Evolutionary conservation across 2,888 invertebrate genomes (phyloP), one percentile per base, ranked within the genome.

Genomic region (Rhodophaea formosa): DNA sequence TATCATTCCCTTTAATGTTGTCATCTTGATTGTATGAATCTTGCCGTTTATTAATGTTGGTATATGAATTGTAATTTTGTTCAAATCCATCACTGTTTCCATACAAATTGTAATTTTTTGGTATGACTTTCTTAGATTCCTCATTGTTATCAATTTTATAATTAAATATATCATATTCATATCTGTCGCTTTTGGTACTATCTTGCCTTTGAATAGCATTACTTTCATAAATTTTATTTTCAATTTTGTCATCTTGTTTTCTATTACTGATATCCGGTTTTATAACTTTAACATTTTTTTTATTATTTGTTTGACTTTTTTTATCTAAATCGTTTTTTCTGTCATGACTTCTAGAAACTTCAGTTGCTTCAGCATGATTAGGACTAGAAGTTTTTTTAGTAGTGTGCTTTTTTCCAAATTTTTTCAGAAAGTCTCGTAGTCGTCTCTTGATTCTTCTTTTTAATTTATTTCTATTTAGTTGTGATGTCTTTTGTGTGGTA

Each of bases 331-430:
- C 32, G 35, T 35, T 10, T 3, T 29, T 47, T 45, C 42, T 52
- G 8, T 3, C 10, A 15, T 58, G 12, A n/a, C 42, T 12, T 55
- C 59, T 59, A 49, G 55, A 44, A 10, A 35, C 17, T 16, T 63
- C 63, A 10, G 59, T 66, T 0, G 56, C 10, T 23, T 29, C 54
- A 12, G 59, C 43, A 12, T 70, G 71, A 3, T 70, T 61, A 7
- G 61, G 64, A 0, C 56, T 62, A 0, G 63, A 63, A 0, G 78
- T 77, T 0, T 71, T 70, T 39, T 63, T 69, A 0, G 74, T 79
- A 3, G n/a, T n/a, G n/a, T 71, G 72, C 57, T 76, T 79, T 10
- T 67, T 77, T 0, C 68, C 64, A 15, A 68, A 74, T 8, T 63
- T 69, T 12, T 67, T 74, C 0, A 75, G 10, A 17, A 71, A 75